Conservation (phyloP, 2,797 vertebrate species). For the Falco biarmicus region DNA sequence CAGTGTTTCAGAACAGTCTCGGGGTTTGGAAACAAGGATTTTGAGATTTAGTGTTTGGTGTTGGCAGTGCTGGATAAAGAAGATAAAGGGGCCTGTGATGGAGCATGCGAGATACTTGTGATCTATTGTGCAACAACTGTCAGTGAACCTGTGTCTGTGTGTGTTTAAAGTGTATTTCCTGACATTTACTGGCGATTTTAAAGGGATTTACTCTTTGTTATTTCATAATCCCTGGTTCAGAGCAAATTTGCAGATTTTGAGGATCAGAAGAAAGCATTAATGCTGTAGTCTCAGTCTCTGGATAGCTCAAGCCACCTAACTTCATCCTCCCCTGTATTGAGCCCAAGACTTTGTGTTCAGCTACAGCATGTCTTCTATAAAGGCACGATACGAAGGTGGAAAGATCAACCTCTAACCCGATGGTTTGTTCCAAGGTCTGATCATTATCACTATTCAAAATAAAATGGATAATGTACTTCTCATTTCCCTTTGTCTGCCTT, state of each 20-base stretch:
- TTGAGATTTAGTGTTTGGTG: conserved; percentile 17
- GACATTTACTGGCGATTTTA: conserved; percentile 54
- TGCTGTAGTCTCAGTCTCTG: background rate
- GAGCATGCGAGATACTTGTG: background rate
- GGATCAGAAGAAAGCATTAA: background rate
- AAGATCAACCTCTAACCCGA: background rate
- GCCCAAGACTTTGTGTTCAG: background rate
- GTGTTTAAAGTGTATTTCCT: conserved; percentile 16
- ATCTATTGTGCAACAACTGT: conserved; percentile 26
- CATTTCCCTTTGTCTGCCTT: background rate
- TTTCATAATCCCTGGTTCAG: conserved; percentile 32
- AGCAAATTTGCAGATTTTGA: conserved; percentile 27
- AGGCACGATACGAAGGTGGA: background rate
- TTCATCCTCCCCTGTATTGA: background rate
- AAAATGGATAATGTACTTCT: background rate
- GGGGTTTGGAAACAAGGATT: conserved; percentile 1
- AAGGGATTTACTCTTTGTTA: conserved; percentile 24
- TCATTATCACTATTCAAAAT: background rate
- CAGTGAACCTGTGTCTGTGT: conserved; percentile 8
- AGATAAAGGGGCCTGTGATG: background rate
- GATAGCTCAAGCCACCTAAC: background rate
- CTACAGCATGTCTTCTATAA: background rate
- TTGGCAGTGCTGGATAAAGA: background rate
- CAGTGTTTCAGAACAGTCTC: background rate
- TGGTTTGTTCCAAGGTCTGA: background rate